phyloP scores from a whole-genome alignment of 2,797 vertebrate species.

The Crotalus adamanteus region DNA sequence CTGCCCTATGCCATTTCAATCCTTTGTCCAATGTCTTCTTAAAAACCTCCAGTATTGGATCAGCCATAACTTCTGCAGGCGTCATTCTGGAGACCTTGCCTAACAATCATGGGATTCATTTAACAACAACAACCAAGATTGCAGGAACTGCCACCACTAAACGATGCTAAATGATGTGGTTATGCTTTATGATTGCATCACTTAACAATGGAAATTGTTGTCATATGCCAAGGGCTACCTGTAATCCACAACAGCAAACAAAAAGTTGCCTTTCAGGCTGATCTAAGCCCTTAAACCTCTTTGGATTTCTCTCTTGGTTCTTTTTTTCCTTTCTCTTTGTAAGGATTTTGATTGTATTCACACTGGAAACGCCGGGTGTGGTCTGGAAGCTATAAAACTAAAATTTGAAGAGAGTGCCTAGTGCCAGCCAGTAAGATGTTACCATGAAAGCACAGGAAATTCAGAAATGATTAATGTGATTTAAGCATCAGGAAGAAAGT shows the following conservation, averaged over 20 bases:
- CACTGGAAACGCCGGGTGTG: not conserved
- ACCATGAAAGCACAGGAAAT: not conserved
- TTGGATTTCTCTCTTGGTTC: not conserved
- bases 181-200: not conserved
- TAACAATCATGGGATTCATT: not conserved
- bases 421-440: not conserved
- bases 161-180: not conserved
- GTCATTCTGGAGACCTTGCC: not conserved
- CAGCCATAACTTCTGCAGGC: not conserved
- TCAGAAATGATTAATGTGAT: not conserved
- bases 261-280: not conserved
- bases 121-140: not conserved
- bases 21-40: not conserved
- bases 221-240: not conserved
- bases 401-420: not conserved
- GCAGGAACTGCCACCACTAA: not conserved
- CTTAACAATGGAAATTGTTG: not conserved
- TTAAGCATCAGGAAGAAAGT: not conserved
- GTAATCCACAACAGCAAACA: not conserved
- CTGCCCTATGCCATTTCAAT: not conserved
- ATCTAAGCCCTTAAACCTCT: not conserved
- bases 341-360: not conserved
- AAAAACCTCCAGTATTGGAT: not conserved
- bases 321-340: not conserved
- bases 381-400: not conserved